phyloP scores from a whole-genome alignment of 1,140 invertebrate species.

The Xylocopa sonorina region DNA sequence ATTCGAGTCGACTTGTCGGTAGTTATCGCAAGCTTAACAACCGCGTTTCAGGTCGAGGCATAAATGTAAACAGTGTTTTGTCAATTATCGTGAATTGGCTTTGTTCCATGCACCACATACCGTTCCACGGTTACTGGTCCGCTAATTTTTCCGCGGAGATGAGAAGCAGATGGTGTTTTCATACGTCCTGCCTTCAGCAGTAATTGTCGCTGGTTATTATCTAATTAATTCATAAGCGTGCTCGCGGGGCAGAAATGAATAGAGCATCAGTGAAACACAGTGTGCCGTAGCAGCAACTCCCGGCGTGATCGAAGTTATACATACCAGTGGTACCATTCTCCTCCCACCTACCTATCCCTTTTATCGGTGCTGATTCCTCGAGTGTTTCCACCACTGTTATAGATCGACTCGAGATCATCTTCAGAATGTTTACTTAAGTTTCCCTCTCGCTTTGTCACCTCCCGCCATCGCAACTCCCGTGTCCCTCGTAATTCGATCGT shows the following conservation, averaged over 20 bases:
- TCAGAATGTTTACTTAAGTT: constrained; percentile 23
- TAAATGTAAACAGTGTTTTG: not conserved
- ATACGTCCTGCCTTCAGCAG: constrained; percentile 54
- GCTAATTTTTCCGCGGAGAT: constrained; percentile 64
- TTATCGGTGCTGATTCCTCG: constrained; percentile 17
- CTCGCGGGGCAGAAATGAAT: constrained; percentile 26
- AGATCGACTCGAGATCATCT: constrained; percentile 19
- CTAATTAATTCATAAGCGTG: constrained; percentile 75
- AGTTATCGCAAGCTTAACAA: not conserved
- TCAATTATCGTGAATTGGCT: constrained; percentile 18
- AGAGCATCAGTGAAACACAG: constrained; percentile 44
- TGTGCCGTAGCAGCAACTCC: constrained; percentile 24
- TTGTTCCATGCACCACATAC: not conserved
- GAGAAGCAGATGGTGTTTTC: constrained; percentile 74
- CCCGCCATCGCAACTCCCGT: not conserved
- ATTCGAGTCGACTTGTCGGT: not conserved
- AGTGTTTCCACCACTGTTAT: constrained; percentile 15
- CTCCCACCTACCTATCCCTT: not conserved
- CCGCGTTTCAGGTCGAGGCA: not conserved
- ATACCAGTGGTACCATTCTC: constrained; percentile 28
- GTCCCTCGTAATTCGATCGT: constrained; percentile 9
- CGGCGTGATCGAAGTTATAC: constrained; percentile 52
- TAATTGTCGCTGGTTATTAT: constrained; percentile 75
- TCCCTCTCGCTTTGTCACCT: not conserved
- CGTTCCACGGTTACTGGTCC: constrained; percentile 4